Evolutionary conservation across 1,140 invertebrate species (phyloP), one percentile per base, ranked within the genome.

Genomic region (Eriosoma lanigerum): DNA sequence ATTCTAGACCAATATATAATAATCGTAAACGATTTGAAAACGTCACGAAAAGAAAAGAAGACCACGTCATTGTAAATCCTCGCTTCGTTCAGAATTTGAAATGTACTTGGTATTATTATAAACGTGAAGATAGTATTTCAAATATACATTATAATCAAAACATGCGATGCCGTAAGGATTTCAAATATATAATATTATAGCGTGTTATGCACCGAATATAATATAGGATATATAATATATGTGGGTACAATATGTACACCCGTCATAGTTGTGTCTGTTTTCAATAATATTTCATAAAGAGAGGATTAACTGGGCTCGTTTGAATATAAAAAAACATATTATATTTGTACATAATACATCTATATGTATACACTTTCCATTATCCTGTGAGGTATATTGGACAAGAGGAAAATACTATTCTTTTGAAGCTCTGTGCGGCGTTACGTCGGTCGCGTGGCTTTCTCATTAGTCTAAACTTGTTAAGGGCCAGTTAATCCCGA

Each of bases 381-480:
- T n/a, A n/a, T n/a, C n/a, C n/a, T n/a, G n/a, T n/a, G n/a, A n/a
- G 26, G 15, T 64, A 12, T 32, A 5, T 38, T 9, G 24, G 62
- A 12, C 21, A n/a, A 58, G 21, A 24, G 54, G 21, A 58, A 9
- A 72, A 26, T 48, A 26, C 48, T 60, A 60, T 60, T 78, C 75
- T 78, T 78, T 78, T 78, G 75, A 78, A 44, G 75, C 29, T 58
- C 21, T 19, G 13, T 5, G 21, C 68, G 48, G 75, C 75, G 75
- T 78, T 78, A 29, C 56, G 75, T 52, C 75, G 75, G 75, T 78
- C 75, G 38, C 75, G 75, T 78, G 75, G 38, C 75, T 62, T 78
- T 78, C 75, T 78, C 75, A 48, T 78, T 78, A 78, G 75, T 62
- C 38, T 48, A 68, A 68, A 68, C 66, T 68, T 48, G 66, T 68